Conservation (phyloP, 2,113 vertebrate genomes). For the Procavia capensis region DNA sequence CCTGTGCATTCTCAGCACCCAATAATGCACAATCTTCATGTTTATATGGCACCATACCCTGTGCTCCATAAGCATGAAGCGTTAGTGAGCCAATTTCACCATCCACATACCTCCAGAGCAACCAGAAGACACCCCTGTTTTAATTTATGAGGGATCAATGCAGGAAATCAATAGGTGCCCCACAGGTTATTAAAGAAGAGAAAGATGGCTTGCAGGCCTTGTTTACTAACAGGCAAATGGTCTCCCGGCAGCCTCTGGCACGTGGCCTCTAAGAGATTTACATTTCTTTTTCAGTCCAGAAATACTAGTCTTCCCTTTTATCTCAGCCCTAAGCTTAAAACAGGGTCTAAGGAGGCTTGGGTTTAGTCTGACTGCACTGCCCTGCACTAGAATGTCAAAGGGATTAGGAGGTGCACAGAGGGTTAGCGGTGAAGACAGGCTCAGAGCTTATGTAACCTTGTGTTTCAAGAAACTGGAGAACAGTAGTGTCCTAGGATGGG, state of each 20-base stretch:
- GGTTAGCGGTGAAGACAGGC: not conserved
- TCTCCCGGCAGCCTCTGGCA: conserved; percentile 58
- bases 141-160: conserved; percentile 70
- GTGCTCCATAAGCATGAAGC: conserved; percentile 41
- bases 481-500: not conserved
- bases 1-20: not conserved
- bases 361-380: not conserved
- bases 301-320: not conserved
- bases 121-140: conserved; percentile 20
- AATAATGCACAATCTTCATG: conserved; percentile 62
- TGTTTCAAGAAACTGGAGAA: not conserved
- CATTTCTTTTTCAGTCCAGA: not conserved
- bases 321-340: not conserved
- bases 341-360: not conserved
- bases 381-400: not conserved
- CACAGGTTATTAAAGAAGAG: conserved; percentile 73
- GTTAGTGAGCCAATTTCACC: conserved; percentile 63
- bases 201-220: conserved; percentile 58
- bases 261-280: not conserved
- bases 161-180: conserved; percentile 71
- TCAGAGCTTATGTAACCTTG: not conserved
- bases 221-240: conserved; percentile 73
- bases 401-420: rapidly evolving
- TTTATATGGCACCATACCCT: conserved; percentile 13
- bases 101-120: not conserved